A percentile compares a stretch with the other conserved stretches of the same genome.
Evolutionary conservation across 2,113 vertebrate species (phyloP).

Genomic region (Dicentrarchus labrax): DNA sequence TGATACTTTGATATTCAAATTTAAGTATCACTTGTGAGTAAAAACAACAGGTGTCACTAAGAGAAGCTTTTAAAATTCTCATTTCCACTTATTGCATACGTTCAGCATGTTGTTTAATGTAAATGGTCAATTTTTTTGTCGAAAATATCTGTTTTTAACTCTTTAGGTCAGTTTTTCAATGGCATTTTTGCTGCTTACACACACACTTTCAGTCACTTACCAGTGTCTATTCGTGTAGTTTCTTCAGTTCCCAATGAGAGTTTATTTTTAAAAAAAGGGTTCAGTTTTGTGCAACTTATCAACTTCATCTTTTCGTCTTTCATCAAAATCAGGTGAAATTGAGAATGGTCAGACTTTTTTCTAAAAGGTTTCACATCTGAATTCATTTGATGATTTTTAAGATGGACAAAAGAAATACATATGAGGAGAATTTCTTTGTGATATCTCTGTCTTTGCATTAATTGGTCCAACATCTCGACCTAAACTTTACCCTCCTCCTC

Average conservation of each 20-base stretch:
- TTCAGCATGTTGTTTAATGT: not conserved
- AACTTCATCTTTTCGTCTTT: not conserved
- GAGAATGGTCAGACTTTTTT: not conserved
- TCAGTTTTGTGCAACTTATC: not conserved
- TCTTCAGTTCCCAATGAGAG: too few relatives aligned
- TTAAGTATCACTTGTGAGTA: too few relatives aligned
- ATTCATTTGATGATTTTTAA: too few relatives aligned
- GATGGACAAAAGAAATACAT: not conserved
- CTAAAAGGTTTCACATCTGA: not conserved
- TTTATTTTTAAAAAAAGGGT: not conserved
- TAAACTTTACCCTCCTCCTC: conserved; percentile 57
- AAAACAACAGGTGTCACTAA: not conserved
- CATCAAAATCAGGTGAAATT: not conserved
- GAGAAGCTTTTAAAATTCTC: not conserved
- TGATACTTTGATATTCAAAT: not conserved
- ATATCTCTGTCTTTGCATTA: conserved; percentile 50
- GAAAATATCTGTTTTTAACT: not conserved
- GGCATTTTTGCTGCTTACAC: not conserved
- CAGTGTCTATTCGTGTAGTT: too few relatives aligned
- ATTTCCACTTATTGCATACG: not conserved
- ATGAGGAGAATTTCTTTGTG: not conserved
- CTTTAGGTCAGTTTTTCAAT: not conserved
- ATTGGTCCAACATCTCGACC: conserved; percentile 62
- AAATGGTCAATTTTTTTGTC: not conserved
- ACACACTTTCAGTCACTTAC: not conserved